Percentiles rank a stretch among this genome's conserved stretches.
Conservation (phyloP, 1,140 invertebrate species). For the Yoshiicerus persimilis region DNA sequence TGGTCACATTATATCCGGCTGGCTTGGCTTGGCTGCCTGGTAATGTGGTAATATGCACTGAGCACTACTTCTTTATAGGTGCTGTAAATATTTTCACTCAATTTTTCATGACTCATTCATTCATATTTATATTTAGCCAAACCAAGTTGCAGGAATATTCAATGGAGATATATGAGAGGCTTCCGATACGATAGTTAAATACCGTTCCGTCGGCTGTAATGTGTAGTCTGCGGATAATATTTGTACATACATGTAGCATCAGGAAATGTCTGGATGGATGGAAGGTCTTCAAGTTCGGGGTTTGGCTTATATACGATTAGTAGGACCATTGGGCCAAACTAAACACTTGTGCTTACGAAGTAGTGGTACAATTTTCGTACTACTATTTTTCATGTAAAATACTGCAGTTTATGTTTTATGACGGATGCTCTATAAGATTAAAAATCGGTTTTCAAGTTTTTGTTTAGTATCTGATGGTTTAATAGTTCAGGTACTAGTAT, state of each 20-base stretch:
- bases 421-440: too few relatives aligned
- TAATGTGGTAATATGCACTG: neutral
- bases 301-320: neutral
- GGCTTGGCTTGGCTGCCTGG: neutral
- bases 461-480: too few relatives aligned
- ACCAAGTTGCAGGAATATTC: neutral
- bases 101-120: constrained; percentile 19
- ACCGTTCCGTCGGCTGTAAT: neutral
- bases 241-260: neutral
- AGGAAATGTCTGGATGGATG: neutral
- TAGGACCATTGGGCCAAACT: neutral
- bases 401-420: too few relatives aligned
- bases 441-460: too few relatives aligned
- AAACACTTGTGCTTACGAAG: neutral
- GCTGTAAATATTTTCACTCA: neutral
- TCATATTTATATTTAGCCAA: constrained; percentile 20
- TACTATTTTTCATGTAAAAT: too few relatives aligned
- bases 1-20: neutral
- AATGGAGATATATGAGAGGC: neutral
- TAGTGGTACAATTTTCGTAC: too few relatives aligned
- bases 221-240: neutral
- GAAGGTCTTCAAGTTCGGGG: neutral
- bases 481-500: too few relatives aligned
- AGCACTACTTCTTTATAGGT: neutral
- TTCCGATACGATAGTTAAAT: neutral